Evolutionary conservation across 2,888 invertebrate genomes (phyloP).

Genomic region (Tetragnatha montana): DNA sequence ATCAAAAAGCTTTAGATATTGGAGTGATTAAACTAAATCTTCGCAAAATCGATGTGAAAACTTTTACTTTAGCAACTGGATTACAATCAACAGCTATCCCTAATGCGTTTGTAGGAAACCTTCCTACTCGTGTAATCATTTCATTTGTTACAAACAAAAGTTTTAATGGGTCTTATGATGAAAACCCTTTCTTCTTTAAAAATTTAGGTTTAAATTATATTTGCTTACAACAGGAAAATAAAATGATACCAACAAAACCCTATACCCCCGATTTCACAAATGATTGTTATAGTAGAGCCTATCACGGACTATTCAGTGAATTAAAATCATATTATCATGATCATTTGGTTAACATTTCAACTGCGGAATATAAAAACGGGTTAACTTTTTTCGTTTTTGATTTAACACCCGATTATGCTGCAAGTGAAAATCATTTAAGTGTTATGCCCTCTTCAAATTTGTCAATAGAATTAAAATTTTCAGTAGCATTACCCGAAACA

Average conservation of each 20-base stretch:
- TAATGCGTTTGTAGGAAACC: slow-evolving; percentile 36
- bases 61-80: slow-evolving; percentile 16
- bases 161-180: slow-evolving; percentile 19
- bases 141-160: slow-evolving; percentile 34
- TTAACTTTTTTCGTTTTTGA: slow-evolving; percentile 9
- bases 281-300: slow-evolving; percentile 11
- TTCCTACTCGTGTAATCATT: slow-evolving; percentile 24
- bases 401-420: slow-evolving; percentile 4
- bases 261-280: slow-evolving; percentile 19
- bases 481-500: neutral
- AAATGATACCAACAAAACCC: slow-evolving; percentile 32
- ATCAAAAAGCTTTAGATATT: slow-evolving; percentile 36
- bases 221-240: neutral
- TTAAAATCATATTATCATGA: slow-evolving; percentile 34
- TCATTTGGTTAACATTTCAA: slow-evolving; percentile 19
- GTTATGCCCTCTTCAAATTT: neutral
- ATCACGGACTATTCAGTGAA: slow-evolving; percentile 23
- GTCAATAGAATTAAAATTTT: slow-evolving; percentile 29
- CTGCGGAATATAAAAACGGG: slow-evolving; percentile 11
- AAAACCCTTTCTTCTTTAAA: slow-evolving; percentile 47
- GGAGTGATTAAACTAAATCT: slow-evolving; percentile 31
- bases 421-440: neutral
- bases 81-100: slow-evolving; percentile 23
- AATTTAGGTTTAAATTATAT: slow-evolving; percentile 37
- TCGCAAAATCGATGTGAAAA: slow-evolving; percentile 14